phyloP scores from a whole-genome alignment of 2,113 vertebrate species.

The Heterotis niloticus region DNA sequence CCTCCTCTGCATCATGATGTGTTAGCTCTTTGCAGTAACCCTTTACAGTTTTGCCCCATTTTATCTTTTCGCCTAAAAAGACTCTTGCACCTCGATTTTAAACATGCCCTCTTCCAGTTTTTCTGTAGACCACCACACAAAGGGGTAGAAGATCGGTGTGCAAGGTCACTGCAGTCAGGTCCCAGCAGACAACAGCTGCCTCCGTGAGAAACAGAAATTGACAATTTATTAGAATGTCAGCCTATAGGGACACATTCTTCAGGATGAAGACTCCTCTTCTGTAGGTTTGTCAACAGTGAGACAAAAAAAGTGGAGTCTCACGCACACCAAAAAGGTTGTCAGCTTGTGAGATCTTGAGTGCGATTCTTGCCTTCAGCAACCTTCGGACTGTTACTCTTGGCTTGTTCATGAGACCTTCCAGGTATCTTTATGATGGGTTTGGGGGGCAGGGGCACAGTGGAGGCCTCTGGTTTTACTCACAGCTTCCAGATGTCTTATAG shows the following conservation, averaged over 20 bases:
- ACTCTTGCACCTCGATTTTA: background rate
- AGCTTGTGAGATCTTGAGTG: background rate
- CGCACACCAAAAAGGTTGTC: too few species aligned
- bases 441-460: background rate
- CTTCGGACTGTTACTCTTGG: background rate
- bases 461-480: background rate
- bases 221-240: background rate
- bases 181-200: background rate
- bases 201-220: background rate
- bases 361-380: background rate
- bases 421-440: background rate
- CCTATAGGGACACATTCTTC: background rate
- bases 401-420: background rate
- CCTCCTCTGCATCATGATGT: too few species aligned
- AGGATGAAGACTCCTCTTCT: background rate
- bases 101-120: background rate
- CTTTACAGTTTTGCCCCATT: too few species aligned
- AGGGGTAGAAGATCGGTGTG: too few species aligned
- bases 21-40: too few species aligned
- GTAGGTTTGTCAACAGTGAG: background rate
- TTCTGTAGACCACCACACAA: background rate
- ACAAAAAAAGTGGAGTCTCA: background rate
- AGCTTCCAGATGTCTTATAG: slow-evolving; percentile 19
- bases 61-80: too few species aligned
- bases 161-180: background rate